Percentiles rank a stretch among this genome's conserved stretches.
These are phyloP conservation scores for Danio jaintianensis DNA, from an alignment of 2,797 vertebrate species.

Conservation along the genomic window DNA sequence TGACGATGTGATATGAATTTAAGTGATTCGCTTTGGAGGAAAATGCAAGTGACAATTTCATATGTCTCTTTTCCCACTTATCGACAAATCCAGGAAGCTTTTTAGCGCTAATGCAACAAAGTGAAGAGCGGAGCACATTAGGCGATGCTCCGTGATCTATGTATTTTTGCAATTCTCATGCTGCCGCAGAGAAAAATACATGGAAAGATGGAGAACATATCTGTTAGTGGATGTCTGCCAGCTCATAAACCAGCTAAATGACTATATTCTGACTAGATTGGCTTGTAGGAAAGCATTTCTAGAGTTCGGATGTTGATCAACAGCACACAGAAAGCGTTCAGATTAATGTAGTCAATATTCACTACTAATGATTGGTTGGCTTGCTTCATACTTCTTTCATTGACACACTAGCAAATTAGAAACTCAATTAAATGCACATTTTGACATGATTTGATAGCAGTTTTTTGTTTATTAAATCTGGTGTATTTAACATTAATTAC, in stretches of 20 bases:
- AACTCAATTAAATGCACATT: too few relatives aligned
- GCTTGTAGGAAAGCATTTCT: background rate
- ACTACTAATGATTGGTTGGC: background rate
- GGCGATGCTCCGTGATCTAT: background rate
- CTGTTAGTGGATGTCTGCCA: background rate
- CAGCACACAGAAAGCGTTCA: background rate
- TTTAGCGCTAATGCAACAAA: background rate
- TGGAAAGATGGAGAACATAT: background rate
- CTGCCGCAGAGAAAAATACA: background rate
- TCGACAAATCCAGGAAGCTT: background rate
- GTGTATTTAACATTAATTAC: too few relatives aligned
- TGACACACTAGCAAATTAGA: background rate
- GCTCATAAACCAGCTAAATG: constrained; percentile 2
- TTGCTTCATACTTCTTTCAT: background rate
- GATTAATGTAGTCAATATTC: background rate
- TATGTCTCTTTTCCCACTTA: background rate
- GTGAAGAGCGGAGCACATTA: background rate
- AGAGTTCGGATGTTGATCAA: background rate
- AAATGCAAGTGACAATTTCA: background rate
- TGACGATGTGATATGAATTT: background rate
- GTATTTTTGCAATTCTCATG: background rate
- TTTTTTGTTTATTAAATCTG: too few relatives aligned
- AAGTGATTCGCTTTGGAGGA: background rate
- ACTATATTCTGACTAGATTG: background rate
- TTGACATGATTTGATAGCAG: too few relatives aligned